Conservation (phyloP, 2,113 vertebrate species). For the Ciconia boyciana region DNA sequence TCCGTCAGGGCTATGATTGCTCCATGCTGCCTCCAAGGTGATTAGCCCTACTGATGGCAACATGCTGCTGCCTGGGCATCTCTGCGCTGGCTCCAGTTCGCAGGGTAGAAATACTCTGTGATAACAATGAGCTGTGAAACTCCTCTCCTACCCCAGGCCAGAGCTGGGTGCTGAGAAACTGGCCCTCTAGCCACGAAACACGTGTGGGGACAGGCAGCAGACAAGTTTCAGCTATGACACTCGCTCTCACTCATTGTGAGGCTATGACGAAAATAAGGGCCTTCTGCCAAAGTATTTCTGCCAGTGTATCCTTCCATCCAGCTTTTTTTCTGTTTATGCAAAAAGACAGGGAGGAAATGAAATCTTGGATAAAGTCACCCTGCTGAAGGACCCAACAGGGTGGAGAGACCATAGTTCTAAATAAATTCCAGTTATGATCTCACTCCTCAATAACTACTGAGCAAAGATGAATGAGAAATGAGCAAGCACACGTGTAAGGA, state of each 20-base stretch:
- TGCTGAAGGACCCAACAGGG: constrained; percentile 42
- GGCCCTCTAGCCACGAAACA: neutral
- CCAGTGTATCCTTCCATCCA: neutral
- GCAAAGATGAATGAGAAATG: constrained; percentile 14
- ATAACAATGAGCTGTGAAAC: neutral
- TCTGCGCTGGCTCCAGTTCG: neutral
- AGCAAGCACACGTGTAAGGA: neutral
- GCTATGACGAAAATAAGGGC: neutral
- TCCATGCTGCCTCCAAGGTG: neutral
- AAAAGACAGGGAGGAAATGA: constrained; percentile 16
- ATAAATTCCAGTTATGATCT: constrained; percentile 51
- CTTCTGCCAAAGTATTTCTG: neutral
- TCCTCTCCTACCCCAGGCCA: neutral
- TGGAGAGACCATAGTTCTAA: neutral
- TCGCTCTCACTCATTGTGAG: neutral
- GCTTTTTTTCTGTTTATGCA: neutral
- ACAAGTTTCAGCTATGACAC: neutral
- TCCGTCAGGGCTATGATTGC: fast-evolving
- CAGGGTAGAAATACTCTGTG: neutral
- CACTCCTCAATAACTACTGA: constrained; percentile 29
- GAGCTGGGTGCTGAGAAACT: neutral
- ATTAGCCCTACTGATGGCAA: neutral
- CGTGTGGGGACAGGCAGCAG: neutral
- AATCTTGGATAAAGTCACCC: constrained; percentile 2
- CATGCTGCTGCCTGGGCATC: neutral